Evolutionary conservation across 2,113 vertebrate species (phyloP).

Genomic region (Echinops telfairi): DNA sequence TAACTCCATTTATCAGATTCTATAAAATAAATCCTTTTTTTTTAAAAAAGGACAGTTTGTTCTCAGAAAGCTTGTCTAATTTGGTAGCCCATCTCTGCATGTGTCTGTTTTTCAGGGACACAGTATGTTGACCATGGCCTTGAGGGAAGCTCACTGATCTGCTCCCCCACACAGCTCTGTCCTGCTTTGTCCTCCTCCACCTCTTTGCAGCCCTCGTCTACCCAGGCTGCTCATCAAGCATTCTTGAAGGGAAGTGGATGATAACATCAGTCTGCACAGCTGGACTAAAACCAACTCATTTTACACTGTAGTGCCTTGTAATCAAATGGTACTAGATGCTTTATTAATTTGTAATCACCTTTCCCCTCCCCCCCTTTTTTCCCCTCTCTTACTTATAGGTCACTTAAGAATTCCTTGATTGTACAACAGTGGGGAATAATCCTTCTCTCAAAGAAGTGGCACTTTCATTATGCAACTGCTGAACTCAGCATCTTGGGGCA

Average conservation of each 20-base stretch:
- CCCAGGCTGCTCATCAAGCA: constrained; percentile 32
- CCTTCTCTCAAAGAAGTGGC: constrained; percentile 56
- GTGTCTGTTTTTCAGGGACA: background rate
- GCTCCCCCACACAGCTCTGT: constrained; percentile 26
- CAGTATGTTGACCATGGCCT: background rate
- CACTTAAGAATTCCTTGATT: constrained; percentile 76
- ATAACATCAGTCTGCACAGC: constrained; percentile 69
- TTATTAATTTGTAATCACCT: constrained; percentile 76
- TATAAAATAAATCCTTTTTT: background rate
- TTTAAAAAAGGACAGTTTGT: background rate
- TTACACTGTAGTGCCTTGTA: constrained; percentile 72
- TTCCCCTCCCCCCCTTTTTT: background rate
- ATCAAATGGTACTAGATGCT: constrained; percentile 71
- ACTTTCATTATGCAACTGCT: constrained; percentile 73
- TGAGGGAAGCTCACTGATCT: background rate
- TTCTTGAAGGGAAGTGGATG: constrained; percentile 52
- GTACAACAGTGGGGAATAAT: constrained; percentile 64
- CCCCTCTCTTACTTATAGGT: constrained; percentile 69
- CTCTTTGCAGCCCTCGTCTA: background rate
- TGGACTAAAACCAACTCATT: constrained; percentile 81
- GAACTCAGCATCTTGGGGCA: constrained; percentile 73
- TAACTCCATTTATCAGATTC: constrained; percentile 9
- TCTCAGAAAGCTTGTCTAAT: constrained; percentile 41
- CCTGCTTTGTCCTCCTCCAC: background rate
- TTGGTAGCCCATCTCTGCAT: background rate